These are phyloP conservation scores for Myripristis jacobus DNA, from an alignment of 2,797 vertebrate species.

Conservation along the genomic window DNA sequence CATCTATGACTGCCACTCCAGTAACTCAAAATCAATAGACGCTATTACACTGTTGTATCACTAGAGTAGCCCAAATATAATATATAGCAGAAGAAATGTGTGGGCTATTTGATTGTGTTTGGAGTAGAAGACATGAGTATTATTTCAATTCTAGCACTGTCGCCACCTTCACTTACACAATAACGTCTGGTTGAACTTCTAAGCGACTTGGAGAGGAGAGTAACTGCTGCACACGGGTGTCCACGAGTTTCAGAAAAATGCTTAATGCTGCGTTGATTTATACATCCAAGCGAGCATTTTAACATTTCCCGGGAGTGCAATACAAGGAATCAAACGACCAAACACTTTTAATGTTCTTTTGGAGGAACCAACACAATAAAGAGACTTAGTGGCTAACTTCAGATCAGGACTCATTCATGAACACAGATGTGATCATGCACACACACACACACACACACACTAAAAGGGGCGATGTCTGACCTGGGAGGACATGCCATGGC, in stretches of 20 bases:
- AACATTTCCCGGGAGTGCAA: neutral
- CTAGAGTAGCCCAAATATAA: too few relatives aligned
- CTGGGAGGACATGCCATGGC: constrained; percentile 99
- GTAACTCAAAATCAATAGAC: too few relatives aligned
- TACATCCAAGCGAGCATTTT: neutral
- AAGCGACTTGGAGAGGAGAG: neutral
- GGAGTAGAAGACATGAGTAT: too few relatives aligned
- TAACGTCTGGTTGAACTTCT: constrained; percentile 12
- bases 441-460: neutral
- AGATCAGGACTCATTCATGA: too few relatives aligned
- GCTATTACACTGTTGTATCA: too few relatives aligned
- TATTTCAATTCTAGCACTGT: constrained; percentile 1
- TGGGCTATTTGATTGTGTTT: too few relatives aligned
- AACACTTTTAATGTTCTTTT: too few relatives aligned
- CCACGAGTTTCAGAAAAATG: neutral
- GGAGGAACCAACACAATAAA: too few relatives aligned
- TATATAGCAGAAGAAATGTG: too few relatives aligned
- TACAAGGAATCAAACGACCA: neutral
- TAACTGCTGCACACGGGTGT: neutral
- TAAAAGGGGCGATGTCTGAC: constrained; percentile 70
- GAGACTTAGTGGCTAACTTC: neutral
- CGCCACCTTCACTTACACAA: constrained; percentile 7
- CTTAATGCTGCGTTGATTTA: neutral
- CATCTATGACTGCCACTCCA: too few relatives aligned
- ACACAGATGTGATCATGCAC: neutral